These are phyloP conservation scores for Corythornis leucogaster DNA, from an alignment of 2,797 vertebrate species.

Conservation along the genomic window DNA sequence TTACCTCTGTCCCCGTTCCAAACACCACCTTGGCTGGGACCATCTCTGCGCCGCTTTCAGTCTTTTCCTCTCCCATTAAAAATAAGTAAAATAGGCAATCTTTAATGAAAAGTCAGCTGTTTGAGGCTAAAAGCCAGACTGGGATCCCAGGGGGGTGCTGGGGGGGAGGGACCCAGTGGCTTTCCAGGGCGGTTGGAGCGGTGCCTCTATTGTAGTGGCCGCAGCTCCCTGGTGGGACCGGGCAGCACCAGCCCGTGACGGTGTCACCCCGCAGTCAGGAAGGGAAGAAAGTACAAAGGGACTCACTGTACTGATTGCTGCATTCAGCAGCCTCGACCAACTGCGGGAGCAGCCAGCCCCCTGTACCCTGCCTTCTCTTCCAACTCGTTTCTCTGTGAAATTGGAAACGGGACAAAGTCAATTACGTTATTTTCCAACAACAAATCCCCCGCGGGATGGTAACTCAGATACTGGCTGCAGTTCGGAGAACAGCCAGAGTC, in stretches of 20 bases:
- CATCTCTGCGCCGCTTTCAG: background rate
- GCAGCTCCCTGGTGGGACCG: rapidly evolving
- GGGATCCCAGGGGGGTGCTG: background rate
- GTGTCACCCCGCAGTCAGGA: background rate
- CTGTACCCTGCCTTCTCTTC: background rate
- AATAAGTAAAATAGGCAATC: slow-evolving; percentile 61
- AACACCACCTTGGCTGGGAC: background rate
- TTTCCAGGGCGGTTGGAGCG: background rate
- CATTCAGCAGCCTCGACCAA: slow-evolving; percentile 16
- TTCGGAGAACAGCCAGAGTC: background rate
- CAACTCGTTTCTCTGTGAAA: slow-evolving; percentile 15
- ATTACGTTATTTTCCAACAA: slow-evolving; percentile 40
- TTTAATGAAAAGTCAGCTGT: slow-evolving; percentile 55
- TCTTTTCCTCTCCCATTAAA: background rate
- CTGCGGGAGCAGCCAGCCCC: background rate
- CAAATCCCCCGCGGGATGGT: slow-evolving; percentile 16
- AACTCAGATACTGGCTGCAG: slow-evolving; percentile 17
- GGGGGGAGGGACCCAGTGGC: background rate
- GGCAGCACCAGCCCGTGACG: background rate
- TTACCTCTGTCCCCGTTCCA: background rate
- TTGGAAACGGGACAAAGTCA: slow-evolving; percentile 44
- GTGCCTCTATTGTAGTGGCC: background rate
- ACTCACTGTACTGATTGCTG: background rate
- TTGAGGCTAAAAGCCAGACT: slow-evolving; percentile 31
- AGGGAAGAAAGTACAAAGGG: background rate